phyloP scores from a whole-genome alignment of 2,113 vertebrate genomes.

The Cricetomys ansorgei region DNA sequence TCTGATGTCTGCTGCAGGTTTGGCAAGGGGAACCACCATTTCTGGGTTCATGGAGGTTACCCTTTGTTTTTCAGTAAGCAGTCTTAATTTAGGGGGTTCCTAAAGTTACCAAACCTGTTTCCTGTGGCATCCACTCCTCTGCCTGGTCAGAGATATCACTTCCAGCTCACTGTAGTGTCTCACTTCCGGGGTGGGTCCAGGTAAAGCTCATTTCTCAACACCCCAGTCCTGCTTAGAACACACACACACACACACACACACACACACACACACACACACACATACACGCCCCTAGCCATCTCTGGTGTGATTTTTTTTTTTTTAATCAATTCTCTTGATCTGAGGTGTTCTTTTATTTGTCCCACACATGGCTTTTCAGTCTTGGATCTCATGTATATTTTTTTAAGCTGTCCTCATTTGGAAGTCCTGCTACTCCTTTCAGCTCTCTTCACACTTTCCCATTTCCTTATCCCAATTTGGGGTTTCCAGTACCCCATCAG shows the following conservation, averaged over 20 bases:
- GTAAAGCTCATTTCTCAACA: background rate
- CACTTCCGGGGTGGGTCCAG: background rate
- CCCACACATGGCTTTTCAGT: background rate
- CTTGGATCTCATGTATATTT: background rate
- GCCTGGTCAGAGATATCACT: background rate
- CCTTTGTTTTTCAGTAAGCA: slow-evolving; percentile 23
- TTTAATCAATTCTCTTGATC: background rate
- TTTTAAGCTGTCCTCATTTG: slow-evolving; percentile 9
- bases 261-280: too few species aligned
- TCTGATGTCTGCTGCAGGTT: background rate
- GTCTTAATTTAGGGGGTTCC: background rate
- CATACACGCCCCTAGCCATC: background rate
- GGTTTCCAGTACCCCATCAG: background rate
- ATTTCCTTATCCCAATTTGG: background rate
- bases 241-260: too few species aligned
- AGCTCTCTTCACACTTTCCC: background rate
- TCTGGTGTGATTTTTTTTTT: too few species aligned
- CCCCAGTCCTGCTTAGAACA: background rate
- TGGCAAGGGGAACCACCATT: background rate
- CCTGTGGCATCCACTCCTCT: background rate
- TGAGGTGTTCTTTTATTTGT: slow-evolving; percentile 7
- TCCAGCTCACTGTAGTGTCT: background rate
- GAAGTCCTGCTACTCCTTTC: background rate
- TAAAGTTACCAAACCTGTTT: background rate
- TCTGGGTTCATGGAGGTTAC: background rate